phyloP scores from a whole-genome alignment of 2,113 vertebrate species.

The Dendrocopos noguchii region DNA sequence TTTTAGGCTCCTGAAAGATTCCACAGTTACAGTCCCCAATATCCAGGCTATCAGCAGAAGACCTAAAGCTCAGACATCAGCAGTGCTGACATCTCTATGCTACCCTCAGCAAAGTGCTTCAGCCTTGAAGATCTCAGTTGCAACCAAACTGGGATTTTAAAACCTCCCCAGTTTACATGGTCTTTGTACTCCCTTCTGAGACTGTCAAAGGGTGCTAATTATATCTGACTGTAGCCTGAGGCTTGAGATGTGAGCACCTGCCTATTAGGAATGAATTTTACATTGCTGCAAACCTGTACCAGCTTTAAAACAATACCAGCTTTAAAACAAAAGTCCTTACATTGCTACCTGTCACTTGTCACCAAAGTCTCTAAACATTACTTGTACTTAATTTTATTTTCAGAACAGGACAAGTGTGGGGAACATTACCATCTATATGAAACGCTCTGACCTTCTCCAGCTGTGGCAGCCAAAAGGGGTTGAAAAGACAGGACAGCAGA shows the following conservation, averaged over 20 bases:
- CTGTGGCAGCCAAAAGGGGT: not conserved
- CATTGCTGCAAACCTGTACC: not conserved
- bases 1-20: not conserved
- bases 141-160: not conserved
- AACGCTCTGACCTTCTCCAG: not conserved
- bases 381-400: not conserved
- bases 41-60: not conserved
- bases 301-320: not conserved
- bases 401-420: not conserved
- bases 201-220: constrained; percentile 1
- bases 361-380: not conserved
- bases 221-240: not conserved
- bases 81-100: not conserved
- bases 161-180: not conserved
- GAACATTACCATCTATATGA: not conserved
- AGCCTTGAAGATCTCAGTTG: not conserved
- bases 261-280: not conserved
- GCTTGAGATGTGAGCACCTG: not conserved
- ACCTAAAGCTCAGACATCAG: not conserved
- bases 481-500: not conserved
- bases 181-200: constrained; percentile 3
- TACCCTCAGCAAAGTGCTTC: not conserved
- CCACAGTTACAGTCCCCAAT: not conserved
- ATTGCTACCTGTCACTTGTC: not conserved
- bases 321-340: not conserved